Conservation (phyloP, 2,888 invertebrate species). For the Cataglyphis albicans region DNA sequence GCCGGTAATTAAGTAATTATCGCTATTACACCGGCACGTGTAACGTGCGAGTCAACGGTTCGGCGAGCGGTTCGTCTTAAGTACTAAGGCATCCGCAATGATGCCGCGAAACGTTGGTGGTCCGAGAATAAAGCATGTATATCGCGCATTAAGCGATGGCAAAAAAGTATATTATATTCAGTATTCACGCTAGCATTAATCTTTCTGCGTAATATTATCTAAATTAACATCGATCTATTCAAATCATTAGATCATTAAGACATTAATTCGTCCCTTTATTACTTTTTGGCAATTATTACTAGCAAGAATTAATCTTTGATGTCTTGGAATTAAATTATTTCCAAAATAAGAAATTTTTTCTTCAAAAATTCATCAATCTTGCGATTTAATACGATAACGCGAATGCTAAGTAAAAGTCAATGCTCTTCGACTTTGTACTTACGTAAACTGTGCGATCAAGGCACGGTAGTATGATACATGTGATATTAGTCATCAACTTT, state of each 20-base stretch:
- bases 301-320: neutral
- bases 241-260: neutral
- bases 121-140: conserved; percentile 24
- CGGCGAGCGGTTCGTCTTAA: conserved; percentile 47
- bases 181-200: neutral
- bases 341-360: neutral
- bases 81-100: conserved; percentile 46
- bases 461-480: conserved; percentile 13
- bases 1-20: conserved; percentile 69
- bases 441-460: conserved; percentile 28
- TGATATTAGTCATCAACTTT: conserved; percentile 25
- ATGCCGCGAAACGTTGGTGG: conserved; percentile 48
- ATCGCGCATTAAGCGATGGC: neutral
- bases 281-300: neutral
- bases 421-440: conserved; percentile 20
- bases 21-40: conserved; percentile 59
- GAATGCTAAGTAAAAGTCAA: conserved; percentile 9
- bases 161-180: conserved; percentile 12
- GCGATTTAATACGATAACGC: conserved; percentile 10
- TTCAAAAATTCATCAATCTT: neutral
- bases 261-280: neutral
- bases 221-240: neutral
- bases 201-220: neutral
- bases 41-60: conserved; percentile 44
- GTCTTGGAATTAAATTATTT: neutral